phyloP scores from a whole-genome alignment of 1,140 invertebrate species.

The Bradynema listronoti region DNA sequence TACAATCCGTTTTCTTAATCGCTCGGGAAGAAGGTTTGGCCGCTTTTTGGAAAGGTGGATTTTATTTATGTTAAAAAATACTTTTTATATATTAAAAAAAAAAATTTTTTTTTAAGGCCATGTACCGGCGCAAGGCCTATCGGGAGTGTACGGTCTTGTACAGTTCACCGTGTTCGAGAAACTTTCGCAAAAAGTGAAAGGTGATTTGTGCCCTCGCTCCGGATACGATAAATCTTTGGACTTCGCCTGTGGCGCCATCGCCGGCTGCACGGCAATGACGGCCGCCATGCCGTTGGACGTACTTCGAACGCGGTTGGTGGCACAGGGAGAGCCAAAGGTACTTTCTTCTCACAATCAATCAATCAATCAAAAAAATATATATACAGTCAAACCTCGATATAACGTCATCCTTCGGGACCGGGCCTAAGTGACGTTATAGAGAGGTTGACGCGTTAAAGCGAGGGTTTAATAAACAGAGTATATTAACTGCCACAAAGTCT shows the following conservation, averaged over 20 bases:
- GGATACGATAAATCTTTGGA: constrained; percentile 56
- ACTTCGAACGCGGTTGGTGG: constrained; percentile 21
- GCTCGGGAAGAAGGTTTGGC: constrained; percentile 73
- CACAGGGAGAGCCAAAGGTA: constrained; percentile 37
- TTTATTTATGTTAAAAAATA: background rate
- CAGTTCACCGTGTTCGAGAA: constrained; percentile 62
- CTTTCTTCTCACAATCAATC: too few relatives aligned
- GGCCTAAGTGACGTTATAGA: too few relatives aligned
- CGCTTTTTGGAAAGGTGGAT: constrained; percentile 66
- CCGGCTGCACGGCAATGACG: constrained; percentile 71
- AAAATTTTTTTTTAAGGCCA: constrained; percentile 66
- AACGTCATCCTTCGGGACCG: too few relatives aligned
- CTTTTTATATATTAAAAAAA: background rate
- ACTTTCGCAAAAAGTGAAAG: constrained; percentile 11
- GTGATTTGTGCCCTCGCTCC: background rate
- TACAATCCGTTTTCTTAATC: constrained; percentile 71
- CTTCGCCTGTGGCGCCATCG: constrained; percentile 72
- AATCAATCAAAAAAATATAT: too few relatives aligned
- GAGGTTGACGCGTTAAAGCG: too few relatives aligned
- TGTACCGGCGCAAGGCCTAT: constrained; percentile 80
- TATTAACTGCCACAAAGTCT: too few relatives aligned
- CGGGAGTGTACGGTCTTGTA: constrained; percentile 75
- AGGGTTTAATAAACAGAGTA: too few relatives aligned
- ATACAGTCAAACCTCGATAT: too few relatives aligned
- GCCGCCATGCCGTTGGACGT: constrained; percentile 15